Evolutionary conservation across 2,797 vertebrate species (phyloP).

Genomic region (Remorina albescens): DNA sequence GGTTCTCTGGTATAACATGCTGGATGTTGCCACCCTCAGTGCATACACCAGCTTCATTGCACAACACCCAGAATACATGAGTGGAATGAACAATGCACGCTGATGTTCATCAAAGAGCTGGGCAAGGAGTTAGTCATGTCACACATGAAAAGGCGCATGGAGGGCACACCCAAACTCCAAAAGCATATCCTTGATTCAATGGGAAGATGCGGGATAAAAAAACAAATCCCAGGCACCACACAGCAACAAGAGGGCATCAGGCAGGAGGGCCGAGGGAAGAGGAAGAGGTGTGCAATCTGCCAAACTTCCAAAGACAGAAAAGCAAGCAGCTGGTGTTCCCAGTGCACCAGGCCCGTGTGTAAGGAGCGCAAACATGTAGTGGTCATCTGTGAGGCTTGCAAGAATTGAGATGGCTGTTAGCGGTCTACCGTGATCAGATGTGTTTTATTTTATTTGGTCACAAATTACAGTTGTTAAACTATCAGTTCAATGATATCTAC

Average conservation of each 20-base stretch:
- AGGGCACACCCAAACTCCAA: constrained; percentile 29
- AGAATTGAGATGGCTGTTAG: no score
- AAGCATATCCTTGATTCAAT: constrained; percentile 17
- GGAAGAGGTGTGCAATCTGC: background rate
- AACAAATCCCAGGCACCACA: background rate
- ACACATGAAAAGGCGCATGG: constrained; percentile 40
- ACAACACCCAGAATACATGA: constrained; percentile 2
- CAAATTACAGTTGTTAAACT: no score
- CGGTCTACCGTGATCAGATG: no score
- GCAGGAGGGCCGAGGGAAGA: constrained; percentile 7
- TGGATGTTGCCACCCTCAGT: constrained; percentile 19
- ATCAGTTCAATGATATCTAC: no score
- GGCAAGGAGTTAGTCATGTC: constrained; percentile 42
- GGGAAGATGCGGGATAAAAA: constrained; percentile 8
- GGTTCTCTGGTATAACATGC: constrained; percentile 18
- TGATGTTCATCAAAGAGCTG: constrained; percentile 27
- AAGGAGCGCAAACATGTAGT: constrained; percentile 15
- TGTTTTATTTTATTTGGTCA: no score
- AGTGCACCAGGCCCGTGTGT: constrained; percentile 27
- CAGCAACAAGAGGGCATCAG: no score
- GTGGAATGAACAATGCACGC: background rate
- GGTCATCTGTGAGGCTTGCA: no score
- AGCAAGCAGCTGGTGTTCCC: constrained; percentile 19
- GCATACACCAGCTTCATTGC: constrained; percentile 15
- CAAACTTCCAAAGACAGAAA: constrained; percentile 13